Base-by-base conservation (phyloP, 2,888 invertebrate species). In the Drosophila anomelani region DNA sequence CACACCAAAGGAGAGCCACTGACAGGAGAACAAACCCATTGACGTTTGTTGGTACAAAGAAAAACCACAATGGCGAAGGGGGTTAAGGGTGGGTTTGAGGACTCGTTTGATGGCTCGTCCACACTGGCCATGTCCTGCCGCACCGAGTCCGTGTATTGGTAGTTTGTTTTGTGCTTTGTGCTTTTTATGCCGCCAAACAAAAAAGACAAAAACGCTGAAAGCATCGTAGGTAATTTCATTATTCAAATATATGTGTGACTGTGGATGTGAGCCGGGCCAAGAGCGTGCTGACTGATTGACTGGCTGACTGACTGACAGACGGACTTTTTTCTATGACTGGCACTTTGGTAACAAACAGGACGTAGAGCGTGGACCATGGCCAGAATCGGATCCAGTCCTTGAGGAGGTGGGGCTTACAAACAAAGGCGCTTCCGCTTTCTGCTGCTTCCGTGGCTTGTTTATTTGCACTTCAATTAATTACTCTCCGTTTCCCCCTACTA, bases 171-270 rank as follows among this genome's bases (percentile, higher is more conserved):
- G 38, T 59, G 67, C 64, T 80, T 73, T 85, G 80, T 83, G 51
- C 56, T 66, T 61, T 80, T 74, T 73, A 66, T 72, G 46, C 51
- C 23, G 55, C 32, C 44, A 20, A n/a, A 36, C 46, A 51, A 46
- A 49, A 49, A 41, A 29, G 56, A 51, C 26, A 10, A 70, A 58
- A 80, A 85, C 76, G 55, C 58, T 46, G 69, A 67, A 51, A 73
- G 73, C 58, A 63, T 47, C 43, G 71, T 72, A 75, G 75, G 68
- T 87, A 85, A 89, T 85, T 85, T 82, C 78, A 85, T 85, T 85
- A 85, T 85, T 78, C 78, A 85, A 72, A 87, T 68, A 71, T 60
- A 73, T 60, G 62, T 56, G 68, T 49, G 59, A 47, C 46, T 57
- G 49, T 63, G 70, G 46, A 55, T 58, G 58, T 36, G 47, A 59